Conservation (phyloP, 2,113 vertebrate species). For the cattle (Bos taurus) region DNA sequence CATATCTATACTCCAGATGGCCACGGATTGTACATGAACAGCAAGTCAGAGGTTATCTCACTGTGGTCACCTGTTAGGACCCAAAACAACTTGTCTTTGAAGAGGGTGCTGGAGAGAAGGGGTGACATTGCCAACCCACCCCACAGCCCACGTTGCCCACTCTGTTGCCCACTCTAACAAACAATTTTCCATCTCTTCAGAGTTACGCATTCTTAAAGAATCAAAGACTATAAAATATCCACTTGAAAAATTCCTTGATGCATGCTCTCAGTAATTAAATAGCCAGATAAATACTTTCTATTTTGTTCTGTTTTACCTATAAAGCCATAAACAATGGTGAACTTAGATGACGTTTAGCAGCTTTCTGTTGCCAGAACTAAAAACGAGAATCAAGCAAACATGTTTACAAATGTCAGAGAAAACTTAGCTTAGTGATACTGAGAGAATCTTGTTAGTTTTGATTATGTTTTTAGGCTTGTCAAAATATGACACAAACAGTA, state of each 20-base stretch:
- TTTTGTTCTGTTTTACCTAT: neutral
- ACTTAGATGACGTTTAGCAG: neutral
- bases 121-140: neutral
- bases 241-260: neutral
- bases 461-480: neutral
- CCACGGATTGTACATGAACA: rapidly evolving
- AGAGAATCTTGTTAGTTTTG: neutral
- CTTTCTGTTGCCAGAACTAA: neutral
- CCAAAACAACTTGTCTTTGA: too few species aligned
- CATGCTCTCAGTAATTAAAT: neutral
- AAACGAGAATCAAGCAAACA: neutral
- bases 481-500: neutral
- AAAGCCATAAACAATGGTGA: neutral
- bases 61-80: rapidly evolving
- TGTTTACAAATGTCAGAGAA: neutral
- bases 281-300: neutral
- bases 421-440: neutral
- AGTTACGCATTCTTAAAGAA: neutral
- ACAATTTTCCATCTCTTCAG: neutral
- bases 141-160: rapidly evolving
- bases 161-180: neutral
- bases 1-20: neutral
- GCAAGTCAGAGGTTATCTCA: neutral
- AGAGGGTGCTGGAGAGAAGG: rapidly evolving
- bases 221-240: neutral